Evolutionary conservation across 2,113 vertebrate genomes (phyloP).

Genomic region (Solenodon paradoxus): DNA sequence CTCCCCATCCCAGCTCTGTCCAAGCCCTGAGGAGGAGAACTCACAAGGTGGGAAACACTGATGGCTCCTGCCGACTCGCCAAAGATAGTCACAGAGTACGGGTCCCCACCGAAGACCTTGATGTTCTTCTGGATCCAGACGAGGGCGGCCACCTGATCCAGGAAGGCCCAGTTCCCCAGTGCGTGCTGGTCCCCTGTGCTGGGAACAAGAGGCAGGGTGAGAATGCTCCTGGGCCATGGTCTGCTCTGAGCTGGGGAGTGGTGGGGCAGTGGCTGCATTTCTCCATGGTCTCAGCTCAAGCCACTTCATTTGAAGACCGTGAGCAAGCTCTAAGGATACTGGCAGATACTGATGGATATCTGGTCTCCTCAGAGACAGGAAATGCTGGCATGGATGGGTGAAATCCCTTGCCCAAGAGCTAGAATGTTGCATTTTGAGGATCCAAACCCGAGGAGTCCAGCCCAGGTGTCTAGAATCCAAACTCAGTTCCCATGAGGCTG

Average conservation of each 20-base stretch:
- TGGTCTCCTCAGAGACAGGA: neutral
- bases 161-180: constrained; percentile 84
- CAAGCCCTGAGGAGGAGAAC: constrained; percentile 21
- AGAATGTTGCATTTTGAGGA: neutral
- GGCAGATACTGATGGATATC: no score
- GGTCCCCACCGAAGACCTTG: constrained; percentile 84
- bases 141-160: constrained; percentile 88
- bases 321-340: neutral
- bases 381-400: neutral
- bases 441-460: neutral
- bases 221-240: neutral
- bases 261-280: neutral
- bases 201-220: neutral
- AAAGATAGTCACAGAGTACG: constrained; percentile 84
- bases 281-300: neutral
- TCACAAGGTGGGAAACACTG: constrained; percentile 81
- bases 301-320: neutral
- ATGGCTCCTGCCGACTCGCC: constrained; percentile 86
- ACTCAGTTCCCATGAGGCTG: neutral
- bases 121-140: constrained; percentile 88
- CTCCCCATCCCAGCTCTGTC: neutral
- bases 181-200: constrained; percentile 84
- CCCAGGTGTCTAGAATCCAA: neutral
- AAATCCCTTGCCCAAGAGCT: neutral
- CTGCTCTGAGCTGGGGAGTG: neutral